Evolutionary conservation across 1,140 invertebrate genomes (phyloP).

Genomic region (Drepana arcuata): DNA sequence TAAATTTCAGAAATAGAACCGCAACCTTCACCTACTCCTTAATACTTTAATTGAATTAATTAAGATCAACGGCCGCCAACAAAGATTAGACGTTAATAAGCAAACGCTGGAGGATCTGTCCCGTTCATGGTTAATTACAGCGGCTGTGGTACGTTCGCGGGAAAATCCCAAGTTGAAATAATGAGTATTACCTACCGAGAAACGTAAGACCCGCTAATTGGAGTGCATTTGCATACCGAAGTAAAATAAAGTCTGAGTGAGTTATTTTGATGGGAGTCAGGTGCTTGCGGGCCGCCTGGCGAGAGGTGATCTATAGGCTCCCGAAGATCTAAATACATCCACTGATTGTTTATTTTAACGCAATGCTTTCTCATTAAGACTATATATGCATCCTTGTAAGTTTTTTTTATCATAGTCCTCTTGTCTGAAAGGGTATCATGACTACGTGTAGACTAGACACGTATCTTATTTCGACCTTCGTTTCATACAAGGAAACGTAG

Average conservation of each 20-base stretch:
- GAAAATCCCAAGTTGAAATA: slow-evolving; percentile 62
- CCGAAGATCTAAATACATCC: no score
- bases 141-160: slow-evolving; percentile 29
- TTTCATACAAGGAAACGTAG: no score
- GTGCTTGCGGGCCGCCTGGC: slow-evolving; percentile 25
- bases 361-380: no score
- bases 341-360: no score
- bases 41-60: slow-evolving; percentile 69
- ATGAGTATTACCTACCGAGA: slow-evolving; percentile 61
- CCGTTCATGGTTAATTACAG: slow-evolving; percentile 61
- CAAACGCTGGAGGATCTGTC: slow-evolving; percentile 52
- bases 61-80: slow-evolving; percentile 49
- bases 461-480: no score
- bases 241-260: slow-evolving; percentile 57
- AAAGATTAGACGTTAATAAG: slow-evolving; percentile 67
- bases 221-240: slow-evolving; percentile 66
- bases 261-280: slow-evolving; percentile 53
- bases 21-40: slow-evolving; percentile 65
- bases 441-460: slow-evolving; percentile 25
- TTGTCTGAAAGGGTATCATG: no score
- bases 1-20: slow-evolving; percentile 59
- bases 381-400: no score
- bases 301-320: no score
- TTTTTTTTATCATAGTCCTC: no score
- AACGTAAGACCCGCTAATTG: slow-evolving; percentile 61